phyloP scores from a whole-genome alignment of 1,140 invertebrate genomes.

The Drosophila sturtevanti region DNA sequence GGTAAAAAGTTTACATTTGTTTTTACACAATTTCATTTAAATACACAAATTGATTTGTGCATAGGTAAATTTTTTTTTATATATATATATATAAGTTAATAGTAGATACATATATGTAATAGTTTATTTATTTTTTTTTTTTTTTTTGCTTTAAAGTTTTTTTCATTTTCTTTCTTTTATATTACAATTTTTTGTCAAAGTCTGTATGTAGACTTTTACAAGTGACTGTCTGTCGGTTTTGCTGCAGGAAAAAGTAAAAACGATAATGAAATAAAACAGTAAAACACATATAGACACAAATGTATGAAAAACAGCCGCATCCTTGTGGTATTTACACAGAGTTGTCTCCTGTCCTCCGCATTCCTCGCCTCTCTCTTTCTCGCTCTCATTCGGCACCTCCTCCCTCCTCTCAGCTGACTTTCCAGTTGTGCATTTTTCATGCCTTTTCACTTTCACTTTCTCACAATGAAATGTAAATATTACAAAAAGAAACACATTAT shows the following conservation, averaged over 20 bases:
- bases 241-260: constrained; percentile 20
- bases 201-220: constrained; percentile 1
- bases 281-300: not conserved
- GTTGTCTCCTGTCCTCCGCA: constrained; percentile 39
- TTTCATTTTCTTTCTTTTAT: not conserved
- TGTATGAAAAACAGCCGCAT: constrained; percentile 26
- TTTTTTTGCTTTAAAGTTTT: not conserved
- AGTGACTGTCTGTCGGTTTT: constrained; percentile 5
- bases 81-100: constrained; percentile 1
- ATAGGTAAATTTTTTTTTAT: not conserved
- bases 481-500: constrained; percentile 55
- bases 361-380: not conserved
- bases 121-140: constrained; percentile 1
- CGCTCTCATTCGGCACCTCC: not conserved
- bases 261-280: constrained; percentile 59
- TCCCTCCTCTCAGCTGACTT: constrained; percentile 3
- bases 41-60: constrained; percentile 7
- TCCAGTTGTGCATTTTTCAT: constrained; percentile 55
- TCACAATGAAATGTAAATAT: constrained; percentile 75
- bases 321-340: constrained; percentile 66
- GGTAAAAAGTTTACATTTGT: not conserved
- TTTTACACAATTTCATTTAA: constrained; percentile 9
- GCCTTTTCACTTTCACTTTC: constrained; percentile 52
- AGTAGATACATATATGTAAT: no score
- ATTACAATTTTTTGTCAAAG: constrained; percentile 13